Evolutionary conservation across 2,888 invertebrate species (phyloP).

Genomic region (Drosophila rubida): DNA sequence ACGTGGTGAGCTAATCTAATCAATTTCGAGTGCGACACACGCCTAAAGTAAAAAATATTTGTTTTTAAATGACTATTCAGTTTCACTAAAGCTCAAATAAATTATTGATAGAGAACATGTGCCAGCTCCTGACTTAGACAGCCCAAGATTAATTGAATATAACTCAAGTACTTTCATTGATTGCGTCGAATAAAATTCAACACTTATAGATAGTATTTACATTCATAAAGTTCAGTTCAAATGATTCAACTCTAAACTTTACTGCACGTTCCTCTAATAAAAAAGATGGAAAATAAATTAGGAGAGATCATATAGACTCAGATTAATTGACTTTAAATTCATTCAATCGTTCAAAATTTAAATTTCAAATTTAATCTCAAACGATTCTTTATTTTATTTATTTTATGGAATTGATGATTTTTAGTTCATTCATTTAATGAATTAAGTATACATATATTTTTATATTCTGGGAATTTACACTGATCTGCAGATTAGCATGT

Average conservation of each 20-base stretch:
- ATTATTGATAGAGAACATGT: constrained; percentile 14
- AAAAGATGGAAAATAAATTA: too few species aligned
- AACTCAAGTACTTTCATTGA: constrained; percentile 14
- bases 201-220: neutral
- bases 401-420: neutral
- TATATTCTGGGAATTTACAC: neutral
- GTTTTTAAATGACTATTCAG: constrained; percentile 9
- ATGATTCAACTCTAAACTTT: neutral
- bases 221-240: neutral
- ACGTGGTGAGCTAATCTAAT: constrained; percentile 36
- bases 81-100: constrained; percentile 18
- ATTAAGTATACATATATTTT: neutral
- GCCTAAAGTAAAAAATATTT: constrained; percentile 9
- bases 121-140: constrained; percentile 16
- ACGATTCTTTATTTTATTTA: too few species aligned
- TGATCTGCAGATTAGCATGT: neutral
- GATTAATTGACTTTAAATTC: too few species aligned
- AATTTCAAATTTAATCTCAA: too few species aligned
- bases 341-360: too few species aligned
- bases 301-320: too few species aligned
- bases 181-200: constrained; percentile 15
- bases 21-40: constrained; percentile 29
- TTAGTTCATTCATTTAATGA: neutral
- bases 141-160: constrained; percentile 35
- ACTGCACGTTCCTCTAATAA: neutral